These are phyloP conservation scores for Alces alces DNA, from an alignment of 2,113 vertebrate genomes.

Conservation along the genomic window DNA sequence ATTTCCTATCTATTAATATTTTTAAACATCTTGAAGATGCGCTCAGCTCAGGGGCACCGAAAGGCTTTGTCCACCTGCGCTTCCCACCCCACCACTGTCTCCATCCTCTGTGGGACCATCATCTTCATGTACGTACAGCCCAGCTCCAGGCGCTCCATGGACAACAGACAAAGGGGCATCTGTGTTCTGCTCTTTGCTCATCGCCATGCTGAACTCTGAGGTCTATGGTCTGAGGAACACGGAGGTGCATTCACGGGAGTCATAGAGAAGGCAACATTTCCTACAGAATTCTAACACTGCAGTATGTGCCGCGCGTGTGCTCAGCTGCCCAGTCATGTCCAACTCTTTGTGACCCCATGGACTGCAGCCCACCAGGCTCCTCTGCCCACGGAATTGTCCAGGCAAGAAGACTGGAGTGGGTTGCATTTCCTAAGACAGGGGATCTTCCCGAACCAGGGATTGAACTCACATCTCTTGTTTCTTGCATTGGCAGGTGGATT, in stretches of 20 bases:
- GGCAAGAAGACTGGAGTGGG: not conserved
- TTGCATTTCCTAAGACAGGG: not conserved
- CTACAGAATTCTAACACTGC: not conserved
- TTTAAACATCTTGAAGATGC: not conserved
- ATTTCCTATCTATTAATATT: constrained; percentile 19
- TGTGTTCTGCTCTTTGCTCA: not conserved
- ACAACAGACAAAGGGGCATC: not conserved
- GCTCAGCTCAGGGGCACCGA: not conserved
- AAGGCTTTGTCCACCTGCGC: constrained; percentile 39
- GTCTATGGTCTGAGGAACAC: not conserved
- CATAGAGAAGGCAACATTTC: not conserved
- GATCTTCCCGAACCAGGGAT: not conserved
- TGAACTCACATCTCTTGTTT: not conserved
- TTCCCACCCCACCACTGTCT: constrained; percentile 17
- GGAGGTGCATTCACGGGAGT: constrained; percentile 2
- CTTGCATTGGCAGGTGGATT: not conserved
- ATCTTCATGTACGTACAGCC: constrained; percentile 46
- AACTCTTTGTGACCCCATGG: not conserved
- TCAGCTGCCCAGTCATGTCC: not conserved
- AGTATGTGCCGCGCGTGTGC: rapidly evolving
- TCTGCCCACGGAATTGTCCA: not conserved
- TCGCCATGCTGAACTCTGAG: not conserved
- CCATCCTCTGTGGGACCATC: constrained; percentile 34
- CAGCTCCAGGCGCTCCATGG: not conserved
- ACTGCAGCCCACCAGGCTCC: not conserved